Base-by-base conservation (phyloP, 1,140 invertebrate genomes). In the Frieseomelitta varia region DNA sequence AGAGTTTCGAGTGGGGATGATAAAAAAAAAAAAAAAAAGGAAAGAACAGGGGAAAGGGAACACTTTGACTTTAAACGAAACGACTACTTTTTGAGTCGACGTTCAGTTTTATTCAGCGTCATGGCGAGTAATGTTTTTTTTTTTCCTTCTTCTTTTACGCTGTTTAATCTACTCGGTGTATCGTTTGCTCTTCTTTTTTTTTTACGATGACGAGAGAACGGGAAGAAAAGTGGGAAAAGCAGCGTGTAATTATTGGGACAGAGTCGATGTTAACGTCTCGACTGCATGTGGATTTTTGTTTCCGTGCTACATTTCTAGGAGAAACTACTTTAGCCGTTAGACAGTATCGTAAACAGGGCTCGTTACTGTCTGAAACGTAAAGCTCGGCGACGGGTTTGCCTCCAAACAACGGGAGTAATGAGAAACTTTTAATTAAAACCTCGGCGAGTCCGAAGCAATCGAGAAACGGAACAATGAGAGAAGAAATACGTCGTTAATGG, bases 401-500 rank as follows among this genome's bases (percentile, higher is more conserved):
- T 85, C 81, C 81, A 90, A 92, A 92, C 88, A 91, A 92, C 86
- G 89, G 89, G 83, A 91, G 92, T 91, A 93, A 92, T 92, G 90
- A 92, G 89, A 92, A 93, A 93, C 91, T 92, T 93, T 93, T 93
- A 93, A 93, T 93, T 93, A 93, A 93, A 93, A 92, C 86, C 85
- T 90, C 84, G 86, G 76, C 72, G 87, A 87, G 78, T 90, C 82
- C 84, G 68, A 88, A 85, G 87, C 90, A 92, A 90, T 92, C 84
- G 89, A 85, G 78, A 83, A 84, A 83, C 88, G 87, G 89, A 91
- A 92, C 88, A 90, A 91, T 90, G 90, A 87, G 67, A 87, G 88
- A 89, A 90, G 89, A 90, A 92, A 92, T 90, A 87, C 88, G 88
- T 86, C 85, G 89, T 92, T 91, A 91, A 91, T 91, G 90, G 88